phyloP scores from a whole-genome alignment of 92 coral and sea anemone species.

The Desmophyllum pertusum region DNA sequence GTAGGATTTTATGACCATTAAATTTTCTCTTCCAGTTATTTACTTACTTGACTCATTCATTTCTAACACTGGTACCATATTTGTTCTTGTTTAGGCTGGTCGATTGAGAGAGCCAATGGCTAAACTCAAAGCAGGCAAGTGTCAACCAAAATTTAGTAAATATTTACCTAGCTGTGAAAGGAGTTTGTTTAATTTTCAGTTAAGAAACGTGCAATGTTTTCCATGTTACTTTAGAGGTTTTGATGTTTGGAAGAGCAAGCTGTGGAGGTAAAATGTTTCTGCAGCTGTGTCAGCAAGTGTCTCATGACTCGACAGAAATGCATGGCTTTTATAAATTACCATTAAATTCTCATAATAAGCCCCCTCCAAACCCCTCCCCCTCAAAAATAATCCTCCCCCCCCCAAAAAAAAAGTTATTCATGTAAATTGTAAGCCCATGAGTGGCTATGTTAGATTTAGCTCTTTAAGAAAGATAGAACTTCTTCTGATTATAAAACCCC shows the following conservation, averaged over 20 bases:
- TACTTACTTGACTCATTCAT: background rate
- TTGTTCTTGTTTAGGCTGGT: slow-evolving; percentile 70
- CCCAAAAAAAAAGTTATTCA: too few relatives aligned
- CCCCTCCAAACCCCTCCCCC: too few relatives aligned
- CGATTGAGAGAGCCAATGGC: slow-evolving; percentile 94
- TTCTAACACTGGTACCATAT: background rate
- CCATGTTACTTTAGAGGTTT: background rate
- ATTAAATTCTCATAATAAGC: too few relatives aligned
- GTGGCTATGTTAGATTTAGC: too few relatives aligned
- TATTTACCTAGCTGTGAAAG: background rate
- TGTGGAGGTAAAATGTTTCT: background rate
- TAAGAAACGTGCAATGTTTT: background rate
- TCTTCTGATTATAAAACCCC: too few relatives aligned
- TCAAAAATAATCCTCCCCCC: too few relatives aligned
- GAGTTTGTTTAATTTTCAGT: too few relatives aligned
- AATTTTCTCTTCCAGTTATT: background rate
- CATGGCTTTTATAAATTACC: too few relatives aligned
- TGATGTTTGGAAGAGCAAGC: background rate
- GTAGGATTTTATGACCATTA: slow-evolving; percentile 30
- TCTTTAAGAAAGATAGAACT: too few relatives aligned
- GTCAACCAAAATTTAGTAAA: background rate
- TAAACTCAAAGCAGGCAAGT: slow-evolving; percentile 90
- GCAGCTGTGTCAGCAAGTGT: background rate
- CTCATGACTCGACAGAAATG: background rate
- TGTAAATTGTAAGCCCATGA: too few relatives aligned